Percentiles rank a stretch among this genome's conserved stretches.
Evolutionary conservation across 2,888 invertebrate species (phyloP).

Genomic region (Drosophila mercatorum): DNA sequence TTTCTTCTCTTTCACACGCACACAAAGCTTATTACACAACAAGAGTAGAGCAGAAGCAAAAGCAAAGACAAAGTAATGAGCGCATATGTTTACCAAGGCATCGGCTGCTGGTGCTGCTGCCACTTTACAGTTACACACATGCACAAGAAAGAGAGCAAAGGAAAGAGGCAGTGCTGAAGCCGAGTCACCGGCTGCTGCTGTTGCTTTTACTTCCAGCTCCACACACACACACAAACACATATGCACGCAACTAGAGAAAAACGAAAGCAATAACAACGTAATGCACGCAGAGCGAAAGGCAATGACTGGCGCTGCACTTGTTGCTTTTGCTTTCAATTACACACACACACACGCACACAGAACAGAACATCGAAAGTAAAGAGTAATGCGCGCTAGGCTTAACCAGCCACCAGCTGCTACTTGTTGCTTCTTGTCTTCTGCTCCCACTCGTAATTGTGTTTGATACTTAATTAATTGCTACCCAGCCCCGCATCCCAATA

Average conservation of each 20-base stretch:
- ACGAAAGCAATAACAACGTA: constrained; percentile 3
- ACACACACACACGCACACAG: background rate
- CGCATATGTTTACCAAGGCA: constrained; percentile 1
- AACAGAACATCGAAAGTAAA: constrained; percentile 1
- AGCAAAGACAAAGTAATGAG: background rate
- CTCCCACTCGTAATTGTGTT: constrained; percentile 11
- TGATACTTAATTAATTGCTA: constrained; percentile 7
- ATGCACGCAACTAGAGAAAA: background rate
- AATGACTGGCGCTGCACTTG: background rate
- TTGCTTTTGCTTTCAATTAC: constrained; percentile 4
- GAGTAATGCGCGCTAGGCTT: constrained; percentile 3
- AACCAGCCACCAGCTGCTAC: background rate
- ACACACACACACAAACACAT: background rate
- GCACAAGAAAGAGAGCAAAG: constrained; percentile 6
- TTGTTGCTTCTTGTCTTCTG: background rate
- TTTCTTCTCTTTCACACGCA: background rate
- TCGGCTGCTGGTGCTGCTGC: background rate
- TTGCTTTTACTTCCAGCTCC: constrained; percentile 3
- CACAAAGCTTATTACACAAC: constrained; percentile 7
- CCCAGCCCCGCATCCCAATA: constrained; percentile 10
- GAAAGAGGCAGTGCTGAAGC: constrained; percentile 12
- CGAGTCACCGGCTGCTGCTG: background rate
- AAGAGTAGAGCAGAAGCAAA: background rate
- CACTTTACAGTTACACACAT: constrained; percentile 1
- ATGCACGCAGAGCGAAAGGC: constrained; percentile 18